phyloP scores from a whole-genome alignment of 2,888 invertebrate genomes.

The Xestia rhomboidea region DNA sequence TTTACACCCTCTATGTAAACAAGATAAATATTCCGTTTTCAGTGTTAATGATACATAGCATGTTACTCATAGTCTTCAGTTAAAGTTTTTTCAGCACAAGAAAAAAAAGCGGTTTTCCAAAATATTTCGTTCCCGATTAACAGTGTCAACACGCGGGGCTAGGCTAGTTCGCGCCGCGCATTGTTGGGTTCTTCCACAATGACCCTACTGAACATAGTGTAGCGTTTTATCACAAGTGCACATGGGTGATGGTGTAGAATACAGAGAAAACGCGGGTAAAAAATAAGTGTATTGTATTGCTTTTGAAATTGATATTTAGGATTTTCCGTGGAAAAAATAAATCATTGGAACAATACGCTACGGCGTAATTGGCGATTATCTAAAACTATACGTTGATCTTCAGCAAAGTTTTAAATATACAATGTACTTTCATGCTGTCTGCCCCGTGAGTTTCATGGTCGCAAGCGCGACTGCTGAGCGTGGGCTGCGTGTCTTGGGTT shows the following conservation, averaged over 20 bases:
- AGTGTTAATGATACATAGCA: no score
- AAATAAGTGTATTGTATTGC: background rate
- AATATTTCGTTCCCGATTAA: slow-evolving; percentile 52
- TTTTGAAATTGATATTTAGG: background rate
- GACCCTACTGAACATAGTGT: slow-evolving; percentile 75
- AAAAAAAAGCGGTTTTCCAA: slow-evolving; percentile 13
- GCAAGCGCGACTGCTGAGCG: no score
- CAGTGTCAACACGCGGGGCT: slow-evolving; percentile 56
- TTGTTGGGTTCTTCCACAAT: slow-evolving; percentile 74
- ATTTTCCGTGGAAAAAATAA: background rate
- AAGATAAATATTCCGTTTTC: no score
- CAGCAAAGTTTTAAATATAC: no score
- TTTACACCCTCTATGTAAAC: no score
- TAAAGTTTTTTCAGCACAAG: background rate
- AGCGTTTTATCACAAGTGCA: slow-evolving; percentile 80
- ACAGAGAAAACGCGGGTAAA: slow-evolving; percentile 28
- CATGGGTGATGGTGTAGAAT: slow-evolving; percentile 54
- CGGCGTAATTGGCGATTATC: no score
- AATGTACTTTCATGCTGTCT: no score
- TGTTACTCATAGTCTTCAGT: no score
- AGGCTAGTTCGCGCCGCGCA: slow-evolving; percentile 60
- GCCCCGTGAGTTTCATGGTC: no score
- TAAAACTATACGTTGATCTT: no score
- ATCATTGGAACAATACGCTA: no score
- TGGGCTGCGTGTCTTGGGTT: no score